Base-by-base conservation (phyloP, 2,888 invertebrate genomes). In the Axea sp. region DNA sequence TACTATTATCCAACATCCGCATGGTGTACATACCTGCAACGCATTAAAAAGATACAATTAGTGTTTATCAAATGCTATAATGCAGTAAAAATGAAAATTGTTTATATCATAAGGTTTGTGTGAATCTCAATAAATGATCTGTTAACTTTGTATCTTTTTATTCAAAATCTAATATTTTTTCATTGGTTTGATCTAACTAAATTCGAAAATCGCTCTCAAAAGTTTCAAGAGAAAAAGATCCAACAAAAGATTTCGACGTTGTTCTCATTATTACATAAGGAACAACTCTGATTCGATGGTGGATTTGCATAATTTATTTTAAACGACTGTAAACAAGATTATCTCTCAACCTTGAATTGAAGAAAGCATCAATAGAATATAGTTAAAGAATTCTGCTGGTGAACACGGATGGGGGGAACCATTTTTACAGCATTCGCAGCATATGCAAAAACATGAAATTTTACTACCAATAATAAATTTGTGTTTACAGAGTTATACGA, bases 11-110 rank as follows among this genome's bases (percentile, higher is more conserved):
- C 88, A 95, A 88, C 93, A 95, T 93, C 1, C 95, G 92, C 94
- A 95, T 94, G 14, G 94, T 93, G 88, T 95, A 95, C 93, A 95
- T 95, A 78, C 94, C 95, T 95, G 88, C 1, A 47, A 57, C 5
- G 8, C n/a, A n/a, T n/a, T n/a, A n/a, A 11, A 26, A 28, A 28
- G 4, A 28, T 1, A 28, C 9, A 2, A 9, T 8, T 2, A 28
- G 1, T 28, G 8, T 9, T 28, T 9, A 28, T 19, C 19, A n/a
- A n/a, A 19, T 19, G 2, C 19, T 19, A 3, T 19, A 19, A n/a
- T n/a, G n/a, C n/a, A n/a, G n/a, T n/a, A n/a, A n/a, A n/a, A n/a
- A n/a, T n/a, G n/a, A n/a, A n/a, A n/a, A n/a, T n/a, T n/a, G n/a
- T n/a, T n/a, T n/a, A n/a, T n/a, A n/a, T n/a, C n/a, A n/a, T n/a